These are phyloP conservation scores for Rhabdomys dilectus DNA, from an alignment of 2,113 vertebrate genomes.

Conservation along the genomic window DNA sequence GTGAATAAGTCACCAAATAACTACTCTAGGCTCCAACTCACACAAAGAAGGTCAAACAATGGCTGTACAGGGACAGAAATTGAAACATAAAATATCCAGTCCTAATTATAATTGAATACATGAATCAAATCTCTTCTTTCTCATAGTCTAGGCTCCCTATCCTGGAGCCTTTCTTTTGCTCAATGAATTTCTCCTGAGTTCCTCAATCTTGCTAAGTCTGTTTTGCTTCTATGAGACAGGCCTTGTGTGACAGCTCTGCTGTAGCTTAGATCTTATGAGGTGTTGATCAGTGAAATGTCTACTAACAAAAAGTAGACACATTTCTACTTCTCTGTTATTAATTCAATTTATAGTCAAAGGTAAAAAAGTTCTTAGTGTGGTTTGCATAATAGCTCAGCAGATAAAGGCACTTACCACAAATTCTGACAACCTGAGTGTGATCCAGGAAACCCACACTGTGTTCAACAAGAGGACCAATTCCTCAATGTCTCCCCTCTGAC, in stretches of 20 bases:
- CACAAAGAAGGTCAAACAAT: neutral
- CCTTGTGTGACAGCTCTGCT: neutral
- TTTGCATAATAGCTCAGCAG: neutral
- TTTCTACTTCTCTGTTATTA: neutral
- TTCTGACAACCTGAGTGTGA: neutral
- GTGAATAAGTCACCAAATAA: neutral
- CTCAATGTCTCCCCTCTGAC: neutral
- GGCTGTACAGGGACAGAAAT: fast-evolving
- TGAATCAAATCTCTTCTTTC: neutral
- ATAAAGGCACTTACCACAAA: neutral
- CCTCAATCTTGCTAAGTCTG: neutral
- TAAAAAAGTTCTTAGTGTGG: neutral
- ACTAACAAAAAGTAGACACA: too few species aligned
- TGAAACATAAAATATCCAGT: neutral
- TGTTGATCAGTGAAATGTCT: neutral
- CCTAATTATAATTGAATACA: neutral
- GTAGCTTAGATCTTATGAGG: neutral
- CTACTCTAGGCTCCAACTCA: neutral
- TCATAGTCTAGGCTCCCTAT: neutral
- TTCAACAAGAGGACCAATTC: neutral
- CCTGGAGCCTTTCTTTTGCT: neutral
- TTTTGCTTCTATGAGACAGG: neutral
- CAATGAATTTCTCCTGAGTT: neutral
- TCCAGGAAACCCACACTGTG: neutral
- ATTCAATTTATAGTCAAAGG: neutral